A percentile compares a stretch with the other conserved stretches of the same genome.
These are phyloP conservation scores for Drosophila takahashii DNA, from an alignment of 1,140 invertebrate species.

Conservation along the genomic window DNA sequence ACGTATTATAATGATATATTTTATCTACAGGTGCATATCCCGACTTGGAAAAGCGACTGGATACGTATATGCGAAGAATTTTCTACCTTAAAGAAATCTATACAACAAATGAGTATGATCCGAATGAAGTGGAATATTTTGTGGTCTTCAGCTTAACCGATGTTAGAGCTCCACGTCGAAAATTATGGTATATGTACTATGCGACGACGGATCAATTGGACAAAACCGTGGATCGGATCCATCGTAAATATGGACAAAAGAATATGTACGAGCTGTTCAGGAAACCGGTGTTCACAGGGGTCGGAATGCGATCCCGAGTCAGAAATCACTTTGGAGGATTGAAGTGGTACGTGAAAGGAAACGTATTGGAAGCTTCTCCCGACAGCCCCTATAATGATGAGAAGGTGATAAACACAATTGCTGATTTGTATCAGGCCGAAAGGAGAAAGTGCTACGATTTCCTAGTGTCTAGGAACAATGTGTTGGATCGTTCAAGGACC, in stretches of 20 bases:
- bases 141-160: constrained; percentile 55
- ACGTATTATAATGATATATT: too few species aligned
- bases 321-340: constrained; percentile 48
- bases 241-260: constrained; percentile 63
- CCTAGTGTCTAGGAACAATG: background rate
- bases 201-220: constrained; percentile 31
- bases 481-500: background rate
- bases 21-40: constrained; percentile 14
- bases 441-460: constrained; percentile 43
- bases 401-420: constrained; percentile 40
- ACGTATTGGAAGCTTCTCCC: constrained; percentile 56
- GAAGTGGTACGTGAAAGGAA: constrained; percentile 65
- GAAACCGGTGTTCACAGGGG: constrained; percentile 54
- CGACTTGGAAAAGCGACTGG: constrained; percentile 46
- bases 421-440: constrained; percentile 51
- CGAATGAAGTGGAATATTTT: constrained; percentile 49
- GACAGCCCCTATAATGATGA: constrained; percentile 54
- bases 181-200: constrained; percentile 68
- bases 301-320: constrained; percentile 41
- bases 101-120: constrained; percentile 31
- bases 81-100: background rate
- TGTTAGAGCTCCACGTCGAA: constrained; percentile 40
- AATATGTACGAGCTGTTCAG: constrained; percentile 67
- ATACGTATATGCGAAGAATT: constrained; percentile 28
- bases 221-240: constrained; percentile 48